These are phyloP conservation scores for Thyatira batis DNA, from an alignment of 2,888 invertebrate genomes.

Conservation along the genomic window DNA sequence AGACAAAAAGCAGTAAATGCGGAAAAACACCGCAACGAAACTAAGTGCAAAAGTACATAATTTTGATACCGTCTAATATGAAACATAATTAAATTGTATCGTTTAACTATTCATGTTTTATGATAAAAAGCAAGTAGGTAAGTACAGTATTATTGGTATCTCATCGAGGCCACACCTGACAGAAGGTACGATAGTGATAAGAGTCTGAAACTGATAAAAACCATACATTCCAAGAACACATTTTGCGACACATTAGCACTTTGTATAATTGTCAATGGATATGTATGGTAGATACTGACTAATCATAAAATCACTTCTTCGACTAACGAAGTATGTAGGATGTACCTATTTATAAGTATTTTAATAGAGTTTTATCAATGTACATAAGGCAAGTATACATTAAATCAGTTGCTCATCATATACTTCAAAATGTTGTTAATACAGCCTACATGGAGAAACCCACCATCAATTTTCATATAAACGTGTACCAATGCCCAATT, in stretches of 20 bases:
- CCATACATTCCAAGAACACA: conserved; percentile 28
- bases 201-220: conserved; percentile 24
- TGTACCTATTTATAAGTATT: background rate
- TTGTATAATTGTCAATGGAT: background rate
- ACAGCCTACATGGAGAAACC: no score
- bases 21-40: no score
- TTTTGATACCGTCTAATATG: no score
- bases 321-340: background rate
- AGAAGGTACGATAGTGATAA: conserved; percentile 32
- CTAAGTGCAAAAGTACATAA: no score
- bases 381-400: no score
- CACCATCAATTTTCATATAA: no score
- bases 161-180: conserved; percentile 35
- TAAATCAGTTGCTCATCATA: no score
- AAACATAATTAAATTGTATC: no score
- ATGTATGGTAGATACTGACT: background rate
- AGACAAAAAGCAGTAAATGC: background rate
- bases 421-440: background rate
- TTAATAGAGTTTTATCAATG: no score
- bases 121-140: conserved; percentile 3
- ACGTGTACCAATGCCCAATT: no score
- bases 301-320: background rate
- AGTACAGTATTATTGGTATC: conserved; percentile 18
- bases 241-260: conserved; percentile 16
- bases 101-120: background rate